These are phyloP conservation scores for Lycaon pictus DNA, from an alignment of 2,113 vertebrate genomes.

Conservation along the genomic window DNA sequence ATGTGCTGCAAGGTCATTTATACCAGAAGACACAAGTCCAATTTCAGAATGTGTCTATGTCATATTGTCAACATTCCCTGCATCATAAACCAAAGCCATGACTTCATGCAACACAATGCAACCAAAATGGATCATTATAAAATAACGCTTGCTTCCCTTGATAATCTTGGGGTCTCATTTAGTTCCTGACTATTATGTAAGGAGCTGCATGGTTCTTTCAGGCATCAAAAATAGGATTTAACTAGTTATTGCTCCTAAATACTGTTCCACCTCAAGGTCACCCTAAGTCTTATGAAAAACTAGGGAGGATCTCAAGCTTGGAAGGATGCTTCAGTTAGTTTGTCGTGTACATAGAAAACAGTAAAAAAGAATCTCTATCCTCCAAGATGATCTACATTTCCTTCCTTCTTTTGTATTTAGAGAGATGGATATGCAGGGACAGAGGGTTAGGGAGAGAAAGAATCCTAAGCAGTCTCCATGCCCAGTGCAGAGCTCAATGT, in stretches of 20 bases:
- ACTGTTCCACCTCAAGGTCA: background rate
- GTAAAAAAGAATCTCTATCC: background rate
- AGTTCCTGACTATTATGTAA: background rate
- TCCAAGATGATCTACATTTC: background rate
- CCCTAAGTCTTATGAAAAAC: background rate
- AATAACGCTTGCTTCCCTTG: slow-evolving; percentile 1
- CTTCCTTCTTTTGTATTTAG: background rate
- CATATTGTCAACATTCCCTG: background rate
- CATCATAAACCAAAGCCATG: slow-evolving; percentile 26
- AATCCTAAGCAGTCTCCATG: background rate
- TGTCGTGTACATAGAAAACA: background rate
- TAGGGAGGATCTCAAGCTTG: background rate
- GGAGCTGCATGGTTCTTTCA: background rate
- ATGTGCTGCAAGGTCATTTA: slow-evolving; percentile 71
- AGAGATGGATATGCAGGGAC: background rate
- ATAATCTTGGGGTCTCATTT: background rate
- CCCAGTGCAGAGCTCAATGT: background rate
- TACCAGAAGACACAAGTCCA: background rate
- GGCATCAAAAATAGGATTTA: background rate
- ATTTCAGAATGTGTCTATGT: slow-evolving; percentile 10
- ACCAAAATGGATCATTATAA: slow-evolving; percentile 28
- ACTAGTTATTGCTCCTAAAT: background rate
- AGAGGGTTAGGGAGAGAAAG: background rate
- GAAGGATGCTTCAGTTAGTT: background rate
- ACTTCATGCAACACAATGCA: slow-evolving; percentile 50